These are phyloP conservation scores for Dolichallabes microphthalmus DNA, from an alignment of 2,113 vertebrate species.

Conservation along the genomic window DNA sequence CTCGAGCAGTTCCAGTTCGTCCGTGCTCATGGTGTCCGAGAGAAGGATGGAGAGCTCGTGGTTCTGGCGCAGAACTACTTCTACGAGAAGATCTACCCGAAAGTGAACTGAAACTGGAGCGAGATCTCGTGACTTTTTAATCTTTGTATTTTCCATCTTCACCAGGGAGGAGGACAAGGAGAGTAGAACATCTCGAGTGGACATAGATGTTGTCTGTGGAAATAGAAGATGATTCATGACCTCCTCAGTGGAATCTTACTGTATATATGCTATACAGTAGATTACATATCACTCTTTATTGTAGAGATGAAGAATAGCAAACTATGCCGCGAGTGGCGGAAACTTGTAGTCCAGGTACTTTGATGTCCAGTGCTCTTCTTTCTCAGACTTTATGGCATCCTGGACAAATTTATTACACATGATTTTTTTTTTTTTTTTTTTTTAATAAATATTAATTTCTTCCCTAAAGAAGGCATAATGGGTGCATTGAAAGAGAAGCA, in stretches of 20 bases:
- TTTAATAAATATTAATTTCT: slow-evolving; percentile 1
- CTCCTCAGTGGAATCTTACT: slow-evolving; percentile 27
- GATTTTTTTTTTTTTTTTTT: no score
- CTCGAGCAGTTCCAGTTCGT: slow-evolving; percentile 98
- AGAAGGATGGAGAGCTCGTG: slow-evolving; percentile 97
- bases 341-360: not conserved
- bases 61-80: slow-evolving; percentile 95
- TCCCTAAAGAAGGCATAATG: not conserved
- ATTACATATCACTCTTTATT: slow-evolving; percentile 10
- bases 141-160: slow-evolving; percentile 12
- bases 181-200: not conserved
- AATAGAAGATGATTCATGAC: not conserved
- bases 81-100: slow-evolving; percentile 99
- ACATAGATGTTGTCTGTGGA: not conserved
- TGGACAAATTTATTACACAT: slow-evolving; percentile 9
- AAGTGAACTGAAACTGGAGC: slow-evolving; percentile 76
- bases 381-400: not conserved
- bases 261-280: slow-evolving; percentile 8
- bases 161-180: slow-evolving; percentile 44
- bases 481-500: not conserved
- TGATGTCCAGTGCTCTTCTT: not conserved
- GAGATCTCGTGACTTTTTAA: not conserved
- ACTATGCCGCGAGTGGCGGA: not conserved
- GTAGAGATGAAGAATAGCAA: slow-evolving; percentile 17
- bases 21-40: slow-evolving; percentile 92